Conservation (phyloP, 1,140 invertebrate species). For the Halesus radiatus region DNA sequence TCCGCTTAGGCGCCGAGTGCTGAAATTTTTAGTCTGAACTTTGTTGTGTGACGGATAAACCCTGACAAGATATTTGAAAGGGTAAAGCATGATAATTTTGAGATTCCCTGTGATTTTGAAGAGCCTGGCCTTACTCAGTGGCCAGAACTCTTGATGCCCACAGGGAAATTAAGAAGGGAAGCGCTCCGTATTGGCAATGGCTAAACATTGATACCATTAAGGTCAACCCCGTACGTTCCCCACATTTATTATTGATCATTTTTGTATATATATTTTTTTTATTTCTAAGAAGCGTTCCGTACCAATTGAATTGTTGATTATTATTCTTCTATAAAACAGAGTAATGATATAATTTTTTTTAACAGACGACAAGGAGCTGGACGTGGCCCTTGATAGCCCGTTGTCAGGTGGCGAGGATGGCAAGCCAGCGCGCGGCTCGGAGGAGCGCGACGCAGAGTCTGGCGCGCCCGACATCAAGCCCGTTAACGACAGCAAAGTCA, state of each 20-base stretch:
- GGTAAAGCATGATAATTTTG: no score
- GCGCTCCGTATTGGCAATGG: constrained; percentile 5
- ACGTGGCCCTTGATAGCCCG: constrained; percentile 51
- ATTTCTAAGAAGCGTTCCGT: no score
- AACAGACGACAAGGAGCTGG: constrained; percentile 54
- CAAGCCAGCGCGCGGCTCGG: constrained; percentile 16
- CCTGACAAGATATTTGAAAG: no score
- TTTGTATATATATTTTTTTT: no score
- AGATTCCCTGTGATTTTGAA: no score
- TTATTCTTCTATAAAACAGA: neutral
- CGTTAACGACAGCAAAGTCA: constrained; percentile 40
- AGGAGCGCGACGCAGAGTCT: constrained; percentile 62
- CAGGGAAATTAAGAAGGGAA: neutral
- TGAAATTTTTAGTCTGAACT: no score
- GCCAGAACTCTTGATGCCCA: constrained; percentile 28
- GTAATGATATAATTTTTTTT: no score
- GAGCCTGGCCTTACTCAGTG: no score
- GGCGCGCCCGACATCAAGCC: constrained; percentile 57
- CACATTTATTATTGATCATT: neutral
- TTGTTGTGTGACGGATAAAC: no score
- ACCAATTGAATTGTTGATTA: neutral
- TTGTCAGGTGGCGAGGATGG: constrained; percentile 41
- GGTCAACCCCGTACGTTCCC: constrained; percentile 3
- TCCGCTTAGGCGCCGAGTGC: no score
- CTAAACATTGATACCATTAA: neutral